Percentiles rank a stretch among this genome's conserved stretches.
Evolutionary conservation across 1,140 invertebrate species (phyloP).

Genomic region (Scaptomyza graminum): DNA sequence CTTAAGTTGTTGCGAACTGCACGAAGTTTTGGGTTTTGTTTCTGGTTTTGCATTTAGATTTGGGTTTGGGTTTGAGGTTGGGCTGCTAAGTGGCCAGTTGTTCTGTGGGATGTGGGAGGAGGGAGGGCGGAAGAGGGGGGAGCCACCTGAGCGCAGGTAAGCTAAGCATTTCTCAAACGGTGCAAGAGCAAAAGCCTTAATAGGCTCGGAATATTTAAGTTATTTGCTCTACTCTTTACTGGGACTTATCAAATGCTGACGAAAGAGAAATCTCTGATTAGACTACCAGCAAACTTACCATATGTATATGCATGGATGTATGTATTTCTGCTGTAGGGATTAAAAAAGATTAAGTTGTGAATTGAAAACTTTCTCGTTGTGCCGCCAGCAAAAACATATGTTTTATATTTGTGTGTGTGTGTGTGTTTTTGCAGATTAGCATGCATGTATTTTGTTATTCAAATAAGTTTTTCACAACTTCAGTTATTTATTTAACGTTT

Average conservation of each 20-base stretch:
- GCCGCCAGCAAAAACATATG: neutral
- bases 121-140: neutral
- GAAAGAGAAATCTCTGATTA: slow-evolving; percentile 3
- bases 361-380: neutral
- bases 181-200: neutral
- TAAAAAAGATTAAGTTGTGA: neutral
- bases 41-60: slow-evolving; percentile 45
- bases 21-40: slow-evolving; percentile 54
- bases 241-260: slow-evolving; percentile 18
- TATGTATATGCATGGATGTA: too few relatives aligned
- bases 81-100: neutral
- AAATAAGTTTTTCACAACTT: too few relatives aligned
- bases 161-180: slow-evolving; percentile 19
- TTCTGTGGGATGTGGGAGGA: too few relatives aligned
- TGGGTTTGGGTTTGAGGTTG: slow-evolving; percentile 29
- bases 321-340: neutral
- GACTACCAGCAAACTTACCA: neutral
- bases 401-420: neutral
- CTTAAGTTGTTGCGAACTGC: slow-evolving; percentile 75
- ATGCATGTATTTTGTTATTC: too few relatives aligned
- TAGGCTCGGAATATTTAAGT: slow-evolving; percentile 59
- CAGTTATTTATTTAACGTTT: too few relatives aligned
- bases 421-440: too few relatives aligned
- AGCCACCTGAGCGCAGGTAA: slow-evolving; percentile 7
- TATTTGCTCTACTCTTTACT: slow-evolving; percentile 37